Evolutionary conservation across 2,113 vertebrate genomes (phyloP).

Genomic region (Chauna torquata): DNA sequence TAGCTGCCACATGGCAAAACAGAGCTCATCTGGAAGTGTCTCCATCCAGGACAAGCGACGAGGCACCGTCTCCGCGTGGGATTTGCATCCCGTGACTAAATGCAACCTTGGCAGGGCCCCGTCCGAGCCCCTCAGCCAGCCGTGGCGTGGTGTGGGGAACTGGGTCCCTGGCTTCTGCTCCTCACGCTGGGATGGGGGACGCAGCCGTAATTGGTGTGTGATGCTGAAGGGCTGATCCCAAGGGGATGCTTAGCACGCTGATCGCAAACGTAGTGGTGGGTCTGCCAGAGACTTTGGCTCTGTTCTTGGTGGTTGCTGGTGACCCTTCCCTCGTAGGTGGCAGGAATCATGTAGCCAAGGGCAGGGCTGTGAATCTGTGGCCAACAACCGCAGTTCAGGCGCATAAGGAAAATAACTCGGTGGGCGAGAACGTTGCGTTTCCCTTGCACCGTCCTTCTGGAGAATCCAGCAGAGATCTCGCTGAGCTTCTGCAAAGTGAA

Average conservation of each 20-base stretch:
- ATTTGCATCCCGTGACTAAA: no score
- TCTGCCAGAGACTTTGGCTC: background rate
- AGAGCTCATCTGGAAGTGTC: no score
- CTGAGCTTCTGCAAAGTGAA: fast-evolving
- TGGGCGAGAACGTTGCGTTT: background rate
- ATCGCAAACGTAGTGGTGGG: background rate
- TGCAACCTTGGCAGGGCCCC: no score
- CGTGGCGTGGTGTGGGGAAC: background rate
- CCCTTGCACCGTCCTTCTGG: background rate
- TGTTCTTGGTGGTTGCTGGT: background rate
- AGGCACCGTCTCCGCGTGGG: no score
- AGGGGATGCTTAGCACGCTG: fast-evolving
- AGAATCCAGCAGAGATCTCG: background rate
- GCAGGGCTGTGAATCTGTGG: background rate
- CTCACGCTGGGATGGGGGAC: background rate
- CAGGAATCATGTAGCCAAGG: background rate
- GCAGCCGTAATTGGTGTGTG: background rate
- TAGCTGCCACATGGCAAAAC: no score
- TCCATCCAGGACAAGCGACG: no score
- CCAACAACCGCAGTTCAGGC: background rate
- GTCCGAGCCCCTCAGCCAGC: background rate
- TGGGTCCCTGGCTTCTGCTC: background rate
- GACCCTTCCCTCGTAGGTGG: background rate
- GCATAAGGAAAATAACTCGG: background rate
- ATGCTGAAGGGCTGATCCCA: background rate